Evolutionary conservation across 2,888 invertebrate genomes (phyloP).

Genomic region (Drepana falcataria): DNA sequence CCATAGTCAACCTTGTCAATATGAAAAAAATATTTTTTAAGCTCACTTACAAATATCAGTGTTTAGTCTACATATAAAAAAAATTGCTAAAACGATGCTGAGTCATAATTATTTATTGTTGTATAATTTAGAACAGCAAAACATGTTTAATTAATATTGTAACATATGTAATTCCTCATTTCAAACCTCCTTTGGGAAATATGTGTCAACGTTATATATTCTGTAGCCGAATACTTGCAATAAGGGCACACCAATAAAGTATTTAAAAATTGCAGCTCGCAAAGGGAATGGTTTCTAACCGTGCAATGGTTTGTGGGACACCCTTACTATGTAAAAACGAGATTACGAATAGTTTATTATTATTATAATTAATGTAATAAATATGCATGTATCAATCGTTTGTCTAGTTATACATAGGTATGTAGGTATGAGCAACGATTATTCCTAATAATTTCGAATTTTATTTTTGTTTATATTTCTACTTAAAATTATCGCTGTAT

Average conservation of each 20-base stretch:
- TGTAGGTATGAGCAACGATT: constrained; percentile 38
- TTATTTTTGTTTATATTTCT: constrained; percentile 35
- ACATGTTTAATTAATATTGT: too few species aligned
- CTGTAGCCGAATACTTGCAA: too few species aligned
- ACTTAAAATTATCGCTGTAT: constrained; percentile 27
- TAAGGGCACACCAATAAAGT: neutral
- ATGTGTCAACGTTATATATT: too few species aligned
- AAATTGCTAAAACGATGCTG: too few species aligned
- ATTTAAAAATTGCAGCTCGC: constrained; percentile 25
- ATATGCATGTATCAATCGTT: constrained; percentile 46
- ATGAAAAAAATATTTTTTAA: too few species aligned
- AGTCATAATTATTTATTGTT: too few species aligned
- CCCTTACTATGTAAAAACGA: constrained; percentile 19
- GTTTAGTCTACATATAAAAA: too few species aligned
- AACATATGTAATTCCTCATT: too few species aligned
- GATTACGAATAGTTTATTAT: constrained; percentile 1
- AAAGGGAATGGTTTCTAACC: constrained; percentile 52
- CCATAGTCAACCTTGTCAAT: too few species aligned
- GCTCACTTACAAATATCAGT: too few species aligned
- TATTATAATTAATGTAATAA: constrained; percentile 27
- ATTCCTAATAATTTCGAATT: constrained; percentile 71
- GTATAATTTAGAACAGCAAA: too few species aligned
- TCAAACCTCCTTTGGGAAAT: too few species aligned
- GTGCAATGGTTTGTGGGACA: constrained; percentile 46
- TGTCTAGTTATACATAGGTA: constrained; percentile 32